Base-by-base conservation (phyloP, 2,888 invertebrate species). In the Acanthosepion lycidas region DNA sequence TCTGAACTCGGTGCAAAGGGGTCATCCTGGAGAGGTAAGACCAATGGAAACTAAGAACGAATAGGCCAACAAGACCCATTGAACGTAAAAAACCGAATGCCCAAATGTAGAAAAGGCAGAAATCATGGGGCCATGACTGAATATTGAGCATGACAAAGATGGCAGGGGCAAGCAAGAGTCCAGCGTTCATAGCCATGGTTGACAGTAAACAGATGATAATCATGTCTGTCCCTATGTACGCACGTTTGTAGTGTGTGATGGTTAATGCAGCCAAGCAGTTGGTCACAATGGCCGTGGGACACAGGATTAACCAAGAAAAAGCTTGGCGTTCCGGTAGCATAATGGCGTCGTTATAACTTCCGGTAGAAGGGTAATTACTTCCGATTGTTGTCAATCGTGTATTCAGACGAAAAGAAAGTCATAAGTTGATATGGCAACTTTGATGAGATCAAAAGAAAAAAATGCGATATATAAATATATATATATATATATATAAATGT, bases 91-190 rank as follows among this genome's bases (percentile, higher is more conserved):
- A 92, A 8, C 92, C 49, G 8, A 92, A 92, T 6, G 51, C 51
- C 92, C 92, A 92, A n/a, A 92, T 92, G 92, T 92, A 92, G 26
- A 92, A 92, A 26, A 92, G 51, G 8, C 92, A 92, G 23, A 92
- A 48, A 12, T 48, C 49, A 6, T 49, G 49, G 3, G 51, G 49
- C 92, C 92, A 92, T 5, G 49, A n/a, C 15, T 28, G n/a, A 4
- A 92, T 92, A 6, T 92, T 23, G 15, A 92, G 92, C n/a, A 92
- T 92, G 5, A 92, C 92, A 26, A 51, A 92, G n/a, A 92, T 53
- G 26, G 92, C 92, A 0, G 92, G 92, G 0, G 51, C n/a, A 23
- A 92, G 49, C 5, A 92, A 49, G 26, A 92, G 28, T 15, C 92
- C 92, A 92, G 92, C 92, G 8, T 92, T 92, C 28, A 53, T n/a